phyloP scores from a whole-genome alignment of 53 echinoderm and acorn worm genomes.

The Arbacia lixula region DNA sequence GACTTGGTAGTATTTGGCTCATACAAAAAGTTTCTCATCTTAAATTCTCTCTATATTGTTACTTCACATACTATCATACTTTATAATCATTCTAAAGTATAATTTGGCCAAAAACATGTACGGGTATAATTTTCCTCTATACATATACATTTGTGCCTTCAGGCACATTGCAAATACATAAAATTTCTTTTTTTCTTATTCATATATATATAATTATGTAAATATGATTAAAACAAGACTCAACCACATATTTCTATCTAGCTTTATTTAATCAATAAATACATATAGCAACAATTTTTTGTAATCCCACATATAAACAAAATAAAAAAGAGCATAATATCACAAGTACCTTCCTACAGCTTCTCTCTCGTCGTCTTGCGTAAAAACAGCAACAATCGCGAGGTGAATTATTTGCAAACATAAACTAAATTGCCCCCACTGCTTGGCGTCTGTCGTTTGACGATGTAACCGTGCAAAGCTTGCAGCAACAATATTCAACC shows the following conservation, averaged over 20 bases:
- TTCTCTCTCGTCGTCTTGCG: slow-evolving; percentile 6
- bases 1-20: slow-evolving; percentile 56
- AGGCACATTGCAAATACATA: slow-evolving; percentile 56
- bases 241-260: slow-evolving; percentile 36
- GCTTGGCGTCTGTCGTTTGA: too few species aligned
- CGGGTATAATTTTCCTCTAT: slow-evolving; percentile 56
- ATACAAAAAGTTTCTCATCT: slow-evolving; percentile 57
- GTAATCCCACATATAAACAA: slow-evolving; percentile 54
- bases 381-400: slow-evolving; percentile 34
- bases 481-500: too few species aligned
- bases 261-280: slow-evolving; percentile 49
- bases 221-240: slow-evolving; percentile 59
- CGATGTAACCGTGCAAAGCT: too few species aligned
- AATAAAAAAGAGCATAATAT: slow-evolving; percentile 16
- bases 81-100: slow-evolving; percentile 54
- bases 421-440: too few species aligned
- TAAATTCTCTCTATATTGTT: slow-evolving; percentile 45
- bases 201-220: slow-evolving; percentile 58
- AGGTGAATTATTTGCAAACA: not conserved
- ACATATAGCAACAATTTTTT: slow-evolving; percentile 49
- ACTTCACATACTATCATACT: slow-evolving; percentile 44
- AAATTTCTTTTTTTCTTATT: slow-evolving; percentile 49
- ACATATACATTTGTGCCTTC: slow-evolving; percentile 53
- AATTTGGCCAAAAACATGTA: slow-evolving; percentile 60
- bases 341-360: slow-evolving; percentile 14